These are phyloP conservation scores for Drosophila subobscura DNA, from an alignment of 1,140 invertebrate genomes.

Conservation along the genomic window DNA sequence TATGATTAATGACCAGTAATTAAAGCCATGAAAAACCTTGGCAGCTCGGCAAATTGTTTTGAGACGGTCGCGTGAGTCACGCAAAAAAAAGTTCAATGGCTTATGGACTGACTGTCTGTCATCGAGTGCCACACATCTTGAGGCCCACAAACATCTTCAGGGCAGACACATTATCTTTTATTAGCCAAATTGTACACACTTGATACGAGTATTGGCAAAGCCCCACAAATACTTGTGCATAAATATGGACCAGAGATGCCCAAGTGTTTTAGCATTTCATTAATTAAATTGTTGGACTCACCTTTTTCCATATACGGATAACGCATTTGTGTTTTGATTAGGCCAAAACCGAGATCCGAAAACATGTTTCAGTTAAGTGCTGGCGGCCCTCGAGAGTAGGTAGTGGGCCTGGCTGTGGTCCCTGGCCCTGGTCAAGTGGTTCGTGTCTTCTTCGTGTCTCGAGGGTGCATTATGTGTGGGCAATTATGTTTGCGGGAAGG, in stretches of 20 bases:
- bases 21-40: constrained; percentile 51
- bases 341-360: constrained; percentile 52
- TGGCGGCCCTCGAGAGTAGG: constrained; percentile 19
- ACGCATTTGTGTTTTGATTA: constrained; percentile 64
- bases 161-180: constrained; percentile 47
- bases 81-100: constrained; percentile 14
- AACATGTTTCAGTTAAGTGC: constrained; percentile 68
- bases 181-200: constrained; percentile 33
- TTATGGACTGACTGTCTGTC: background rate
- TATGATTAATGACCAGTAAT: constrained; percentile 70
- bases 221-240: constrained; percentile 34
- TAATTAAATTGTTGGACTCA: constrained; percentile 62
- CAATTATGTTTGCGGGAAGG: constrained; percentile 36
- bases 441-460: constrained; percentile 57
- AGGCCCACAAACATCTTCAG: constrained; percentile 1
- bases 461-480: constrained; percentile 67
- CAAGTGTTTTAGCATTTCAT: constrained; percentile 72
- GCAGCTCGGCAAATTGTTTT: constrained; percentile 42
- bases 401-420: background rate
- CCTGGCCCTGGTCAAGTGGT: constrained; percentile 14
- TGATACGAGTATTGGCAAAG: constrained; percentile 4
- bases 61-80: constrained; percentile 32
- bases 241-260: constrained; percentile 28
- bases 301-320: constrained; percentile 13
- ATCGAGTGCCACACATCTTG: background rate